Conservation (phyloP, 2,113 vertebrate species). For the Tiliqua scincoides region DNA sequence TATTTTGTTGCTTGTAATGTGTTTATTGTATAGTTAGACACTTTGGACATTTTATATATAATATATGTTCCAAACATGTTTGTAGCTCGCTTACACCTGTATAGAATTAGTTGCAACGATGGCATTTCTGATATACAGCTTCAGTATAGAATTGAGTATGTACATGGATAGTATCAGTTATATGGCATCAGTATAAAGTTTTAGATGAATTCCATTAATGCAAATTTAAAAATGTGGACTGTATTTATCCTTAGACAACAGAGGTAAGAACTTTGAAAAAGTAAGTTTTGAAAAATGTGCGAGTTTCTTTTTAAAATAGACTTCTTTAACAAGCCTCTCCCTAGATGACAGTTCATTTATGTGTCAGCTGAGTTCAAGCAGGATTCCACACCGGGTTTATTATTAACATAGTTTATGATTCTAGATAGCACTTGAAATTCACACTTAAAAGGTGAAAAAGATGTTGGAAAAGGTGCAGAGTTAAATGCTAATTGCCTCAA, state of each 20-base stretch:
- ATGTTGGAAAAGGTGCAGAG: conserved; percentile 21
- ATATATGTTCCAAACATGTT: too few species aligned
- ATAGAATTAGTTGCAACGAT: too few species aligned
- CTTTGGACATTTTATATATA: too few species aligned
- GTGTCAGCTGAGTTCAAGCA: neutral
- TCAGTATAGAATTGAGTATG: neutral
- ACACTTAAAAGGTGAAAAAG: conserved; percentile 33
- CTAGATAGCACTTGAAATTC: conserved; percentile 32
- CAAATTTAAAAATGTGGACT: neutral
- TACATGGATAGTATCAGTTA: too few species aligned
- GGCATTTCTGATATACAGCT: neutral
- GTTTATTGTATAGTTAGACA: too few species aligned
- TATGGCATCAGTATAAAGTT: neutral
- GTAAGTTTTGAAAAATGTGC: neutral
- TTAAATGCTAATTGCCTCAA: neutral
- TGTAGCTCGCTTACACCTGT: too few species aligned
- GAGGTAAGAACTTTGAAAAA: neutral
- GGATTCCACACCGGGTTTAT: conserved; percentile 9
- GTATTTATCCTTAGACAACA: neutral
- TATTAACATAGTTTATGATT: conserved; percentile 27
- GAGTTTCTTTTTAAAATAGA: neutral
- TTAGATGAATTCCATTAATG: neutral
- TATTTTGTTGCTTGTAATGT: too few species aligned
- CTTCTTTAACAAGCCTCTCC: neutral
- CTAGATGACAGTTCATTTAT: neutral